A percentile compares a stretch with the other conserved stretches of the same genome.
phyloP scores from a whole-genome alignment of 1,140 invertebrate genomes.

The Bursaphelenchus mucronatus region DNA sequence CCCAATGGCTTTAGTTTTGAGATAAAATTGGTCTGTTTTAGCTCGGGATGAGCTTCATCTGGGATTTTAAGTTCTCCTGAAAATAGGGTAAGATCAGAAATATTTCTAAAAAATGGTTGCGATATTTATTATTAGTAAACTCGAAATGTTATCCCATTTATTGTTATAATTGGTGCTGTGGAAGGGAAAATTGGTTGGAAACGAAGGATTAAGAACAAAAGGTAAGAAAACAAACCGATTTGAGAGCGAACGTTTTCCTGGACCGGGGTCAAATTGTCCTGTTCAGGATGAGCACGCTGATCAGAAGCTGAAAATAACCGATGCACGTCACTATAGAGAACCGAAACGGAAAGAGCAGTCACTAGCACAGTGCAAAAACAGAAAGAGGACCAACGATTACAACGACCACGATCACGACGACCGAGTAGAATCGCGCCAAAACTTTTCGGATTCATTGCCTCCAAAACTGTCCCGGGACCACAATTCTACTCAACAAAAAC shows the following conservation, averaged over 20 bases:
- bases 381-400: too few species aligned
- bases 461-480: too few species aligned
- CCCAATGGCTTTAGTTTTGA: slow-evolving; percentile 58
- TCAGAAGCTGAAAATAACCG: slow-evolving; percentile 45
- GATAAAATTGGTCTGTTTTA: slow-evolving; percentile 58
- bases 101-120: background rate
- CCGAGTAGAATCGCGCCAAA: too few species aligned
- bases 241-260: background rate
- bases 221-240: background rate
- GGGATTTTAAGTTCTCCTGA: slow-evolving; percentile 36
- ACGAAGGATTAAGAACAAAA: slow-evolving; percentile 15
- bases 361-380: too few species aligned
- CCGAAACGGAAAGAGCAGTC: slow-evolving; percentile 1
- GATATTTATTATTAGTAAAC: slow-evolving; percentile 1
- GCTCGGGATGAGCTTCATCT: slow-evolving; percentile 57
- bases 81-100: background rate
- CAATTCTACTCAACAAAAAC: too few species aligned
- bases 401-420: too few species aligned
- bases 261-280: slow-evolving; percentile 22
- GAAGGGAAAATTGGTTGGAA: slow-evolving; percentile 2
- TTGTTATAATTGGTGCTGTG: slow-evolving; percentile 8
- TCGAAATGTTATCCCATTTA: slow-evolving; percentile 9
- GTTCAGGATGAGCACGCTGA: slow-evolving; percentile 58
- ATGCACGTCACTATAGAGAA: slow-evolving; percentile 3
- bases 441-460: too few species aligned